Evolutionary conservation across 2,113 vertebrate genomes (phyloP).

Genomic region (Todiramphus saurophagus): DNA sequence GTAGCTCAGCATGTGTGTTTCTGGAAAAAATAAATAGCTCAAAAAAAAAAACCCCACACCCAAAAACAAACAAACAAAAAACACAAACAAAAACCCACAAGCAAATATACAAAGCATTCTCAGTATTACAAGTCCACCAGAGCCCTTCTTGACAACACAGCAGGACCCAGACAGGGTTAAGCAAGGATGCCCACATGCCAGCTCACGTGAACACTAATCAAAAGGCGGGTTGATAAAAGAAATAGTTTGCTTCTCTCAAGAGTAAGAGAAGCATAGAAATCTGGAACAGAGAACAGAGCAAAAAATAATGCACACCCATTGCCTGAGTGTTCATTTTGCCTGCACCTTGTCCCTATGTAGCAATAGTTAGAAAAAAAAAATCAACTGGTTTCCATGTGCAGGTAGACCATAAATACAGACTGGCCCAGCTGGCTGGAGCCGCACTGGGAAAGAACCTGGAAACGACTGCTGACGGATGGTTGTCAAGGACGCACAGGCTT

Average conservation of each 20-base stretch:
- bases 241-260: not conserved
- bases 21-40: not conserved
- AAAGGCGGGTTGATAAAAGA: not conserved
- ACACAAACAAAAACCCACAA: too few species aligned
- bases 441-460: not conserved
- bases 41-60: too few species aligned
- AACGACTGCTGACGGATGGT: not conserved
- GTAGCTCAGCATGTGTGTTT: not conserved
- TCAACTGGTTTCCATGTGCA: not conserved
- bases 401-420: not conserved
- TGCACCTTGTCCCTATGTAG: not conserved
- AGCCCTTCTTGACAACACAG: not conserved
- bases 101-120: not conserved
- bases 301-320: not conserved
- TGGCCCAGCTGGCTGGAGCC: conserved; percentile 18
- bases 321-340: not conserved
- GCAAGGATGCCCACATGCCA: not conserved
- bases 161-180: not conserved
- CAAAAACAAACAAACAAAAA: too few species aligned
- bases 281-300: not conserved
- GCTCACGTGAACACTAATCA: not conserved
- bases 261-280: not conserved
- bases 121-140: not conserved
- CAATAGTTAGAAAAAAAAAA: not conserved
- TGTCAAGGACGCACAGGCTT: too few species aligned